Evolutionary conservation across 2,888 invertebrate genomes (phyloP), one percentile per base, ranked within the genome.

Genomic region (Melitaea athalia): DNA sequence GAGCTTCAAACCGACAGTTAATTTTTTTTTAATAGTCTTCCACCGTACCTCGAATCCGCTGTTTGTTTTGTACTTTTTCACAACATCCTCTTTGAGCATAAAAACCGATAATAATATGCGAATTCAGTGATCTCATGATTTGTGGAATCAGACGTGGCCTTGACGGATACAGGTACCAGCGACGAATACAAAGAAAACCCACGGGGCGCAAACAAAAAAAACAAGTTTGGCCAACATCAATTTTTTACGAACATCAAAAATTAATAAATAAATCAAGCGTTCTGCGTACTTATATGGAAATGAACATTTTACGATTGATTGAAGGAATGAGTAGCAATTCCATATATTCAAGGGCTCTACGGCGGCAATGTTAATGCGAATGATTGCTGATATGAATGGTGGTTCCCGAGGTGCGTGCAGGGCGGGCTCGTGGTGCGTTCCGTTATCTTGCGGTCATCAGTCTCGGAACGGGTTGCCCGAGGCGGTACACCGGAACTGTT

Each of bases 401-500:
- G 62, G 73, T 74, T 76, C 81, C 82, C 82, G 84, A 81, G 79
- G 74, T 72, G 77, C 75, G 78, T 77, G 78, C 80, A 76, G 79
- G 81, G 71, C 69, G 70, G 68, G 74, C 71, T 83, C 82, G 84
- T 83, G 84, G 84, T 82, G 81, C 79, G 83, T 83, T 79, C 91
- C 90, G 91, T 91, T 91, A 91, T 83, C 82, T 88, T 87, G 86
- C 90, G 90, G 90, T 90, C 89, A 87, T 87, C 91, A 88, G 86
- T 86, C 87, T 84, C 83, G 77, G 81, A 86, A 84, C 86, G 84
- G 83, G 86, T 83, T 82, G 84, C 83, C 84, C 80, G 79, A 82
- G 85, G 84, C 85, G 83, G 80, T 81, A 80, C 85, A 84, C 87
- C 89, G 89, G 89, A 89, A 89, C 89, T 87, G 84, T 83, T 83